Evolutionary conservation across 1,140 invertebrate genomes (phyloP), one percentile per base, ranked within the genome.

Genomic region (Hyphantria cunea): DNA sequence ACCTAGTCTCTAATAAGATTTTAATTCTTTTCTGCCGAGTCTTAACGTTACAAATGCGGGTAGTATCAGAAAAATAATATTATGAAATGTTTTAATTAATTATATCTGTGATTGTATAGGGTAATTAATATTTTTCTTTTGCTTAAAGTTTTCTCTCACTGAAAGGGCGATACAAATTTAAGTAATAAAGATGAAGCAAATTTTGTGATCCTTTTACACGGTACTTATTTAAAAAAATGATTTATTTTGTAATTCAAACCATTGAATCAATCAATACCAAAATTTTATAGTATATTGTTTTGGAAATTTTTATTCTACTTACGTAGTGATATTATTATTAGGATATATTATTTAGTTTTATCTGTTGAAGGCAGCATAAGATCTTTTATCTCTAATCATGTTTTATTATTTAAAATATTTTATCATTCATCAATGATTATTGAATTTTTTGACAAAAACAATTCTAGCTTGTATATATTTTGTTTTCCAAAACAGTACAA

Each of bases 181-280:
- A 25, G 2, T 5, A 25, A 25, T 5, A 3, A 25, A 25, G n/a
- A 25, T 25, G 5, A 25, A 25, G 17, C 17, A 5, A 25, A 25
- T 25, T 25, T 31, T 34, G n/a, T 7, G 10, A 56, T 56, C 33
- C 33, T 56, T 56, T 47, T 31, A 34, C 3, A 17, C 47, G 48
- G 55, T 58, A 58, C 55, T 58, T 58, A 58, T 49, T 58, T 58
- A 25, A 14, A 44, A 37, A 41, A 25, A 39, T 25, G 17, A 25
- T 5, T 58, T 25, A 15, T 37, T 42, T 58, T 48, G 34, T 47
- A 56, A 31, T 47, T 37, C 37, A 31, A 55, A 32, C 15, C 42
- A 56, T 44, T 12, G 47, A 58, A 42, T 31, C 34, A 12, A 34
- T 47, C 6, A 37, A 12, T 37, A 25, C 17, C 17, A 25, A 25